Conservation (phyloP, 2,797 vertebrate species). For the Onychomys arenicola region DNA sequence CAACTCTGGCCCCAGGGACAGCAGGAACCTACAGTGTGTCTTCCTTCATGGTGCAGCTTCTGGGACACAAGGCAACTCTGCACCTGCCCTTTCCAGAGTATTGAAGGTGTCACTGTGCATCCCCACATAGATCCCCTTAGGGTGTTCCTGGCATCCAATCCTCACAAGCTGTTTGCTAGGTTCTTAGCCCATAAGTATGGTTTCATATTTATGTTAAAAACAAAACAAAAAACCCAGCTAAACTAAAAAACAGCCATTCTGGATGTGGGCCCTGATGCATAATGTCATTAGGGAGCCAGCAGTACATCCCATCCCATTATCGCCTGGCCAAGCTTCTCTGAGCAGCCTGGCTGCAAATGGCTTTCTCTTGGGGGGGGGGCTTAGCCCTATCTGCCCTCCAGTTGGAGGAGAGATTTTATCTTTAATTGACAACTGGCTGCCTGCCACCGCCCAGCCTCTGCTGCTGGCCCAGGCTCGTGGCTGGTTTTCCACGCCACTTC, state of each 20-base stretch:
- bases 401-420: conserved; percentile 73
- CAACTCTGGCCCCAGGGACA: background rate
- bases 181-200: background rate
- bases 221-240: background rate
- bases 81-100: background rate
- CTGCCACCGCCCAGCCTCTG: conserved; percentile 65
- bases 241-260: background rate
- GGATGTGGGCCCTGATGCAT: background rate
- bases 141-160: background rate
- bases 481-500: conserved; percentile 16
- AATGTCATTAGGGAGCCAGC: conserved; percentile 71
- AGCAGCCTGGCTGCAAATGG: conserved; percentile 71
- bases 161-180: background rate
- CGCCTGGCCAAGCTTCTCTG: conserved; percentile 59
- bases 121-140: background rate
- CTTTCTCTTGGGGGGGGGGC: conserved; percentile 33
- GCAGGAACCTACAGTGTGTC: background rate
- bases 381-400: conserved; percentile 60
- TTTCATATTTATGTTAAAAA: conserved; percentile 3
- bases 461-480: conserved; percentile 26
- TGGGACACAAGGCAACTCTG: background rate
- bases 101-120: background rate
- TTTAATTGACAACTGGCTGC: conserved; percentile 84
- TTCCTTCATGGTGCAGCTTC: background rate
- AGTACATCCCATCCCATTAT: conserved; percentile 51